Evolutionary conservation across 2,888 invertebrate species (phyloP).

Genomic region (Lutraria lutraria): DNA sequence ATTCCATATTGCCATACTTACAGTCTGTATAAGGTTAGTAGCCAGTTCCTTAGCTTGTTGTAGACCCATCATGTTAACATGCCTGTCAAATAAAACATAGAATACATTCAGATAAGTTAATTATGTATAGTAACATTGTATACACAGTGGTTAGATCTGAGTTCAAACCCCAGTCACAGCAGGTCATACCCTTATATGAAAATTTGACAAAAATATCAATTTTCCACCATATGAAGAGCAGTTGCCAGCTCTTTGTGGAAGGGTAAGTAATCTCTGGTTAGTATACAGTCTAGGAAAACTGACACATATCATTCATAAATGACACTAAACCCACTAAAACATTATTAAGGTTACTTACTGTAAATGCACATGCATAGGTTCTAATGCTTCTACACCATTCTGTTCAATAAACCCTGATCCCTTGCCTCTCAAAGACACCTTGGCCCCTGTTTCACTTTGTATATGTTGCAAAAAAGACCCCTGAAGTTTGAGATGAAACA

Average conservation of each 20-base stretch:
- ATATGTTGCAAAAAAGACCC: slow-evolving; percentile 91
- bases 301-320: too few species aligned
- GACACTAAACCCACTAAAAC: too few species aligned
- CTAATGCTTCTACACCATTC: slow-evolving; percentile 89
- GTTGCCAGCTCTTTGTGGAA: too few species aligned
- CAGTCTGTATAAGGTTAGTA: slow-evolving; percentile 93
- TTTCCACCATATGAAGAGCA: too few species aligned
- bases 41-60: slow-evolving; percentile 91
- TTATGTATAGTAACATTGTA: too few species aligned
- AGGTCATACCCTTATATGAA: too few species aligned
- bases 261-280: too few species aligned
- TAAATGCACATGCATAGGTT: slow-evolving; percentile 92
- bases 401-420: slow-evolving; percentile 90
- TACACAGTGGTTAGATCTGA: too few species aligned
- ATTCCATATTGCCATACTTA: slow-evolving; percentile 85
- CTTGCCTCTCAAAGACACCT: slow-evolving; percentile 91
- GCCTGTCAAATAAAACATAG: slow-evolving; percentile 87
- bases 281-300: too few species aligned
- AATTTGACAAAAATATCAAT: too few species aligned
- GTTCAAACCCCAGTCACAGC: too few species aligned
- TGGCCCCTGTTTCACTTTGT: slow-evolving; percentile 92
- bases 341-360: slow-evolving; percentile 88
- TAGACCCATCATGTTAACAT: slow-evolving; percentile 91
- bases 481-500: slow-evolving; percentile 72
- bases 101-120: background rate